A percentile compares a stretch with the other conserved stretches of the same genome.
Evolutionary conservation across 1,140 invertebrate species (phyloP).

Genomic region (Ips nitidus): DNA sequence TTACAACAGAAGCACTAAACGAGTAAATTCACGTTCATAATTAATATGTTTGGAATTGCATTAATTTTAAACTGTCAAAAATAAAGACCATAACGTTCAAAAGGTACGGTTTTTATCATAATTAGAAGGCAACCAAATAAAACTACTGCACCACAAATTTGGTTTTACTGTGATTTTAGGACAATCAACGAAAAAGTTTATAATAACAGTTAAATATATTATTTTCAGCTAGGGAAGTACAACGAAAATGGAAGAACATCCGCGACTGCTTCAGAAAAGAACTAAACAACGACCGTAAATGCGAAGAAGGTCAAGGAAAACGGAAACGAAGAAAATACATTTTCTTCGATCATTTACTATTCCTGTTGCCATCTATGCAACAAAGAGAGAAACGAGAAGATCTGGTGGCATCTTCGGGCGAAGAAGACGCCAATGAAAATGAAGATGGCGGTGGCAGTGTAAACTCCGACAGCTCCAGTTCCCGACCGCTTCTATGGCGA

Average conservation of each 20-base stretch:
- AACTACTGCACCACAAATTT: too few relatives aligned
- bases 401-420: background rate
- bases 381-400: background rate
- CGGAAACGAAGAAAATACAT: constrained; percentile 14
- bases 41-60: too few relatives aligned
- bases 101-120: too few relatives aligned
- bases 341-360: background rate
- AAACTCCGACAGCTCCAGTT: background rate
- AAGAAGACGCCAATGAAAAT: background rate
- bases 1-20: too few relatives aligned
- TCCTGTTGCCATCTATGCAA: constrained; percentile 1
- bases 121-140: too few relatives aligned
- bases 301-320: background rate
- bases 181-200: too few relatives aligned
- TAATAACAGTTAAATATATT: background rate
- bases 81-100: too few relatives aligned
- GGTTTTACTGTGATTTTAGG: too few relatives aligned
- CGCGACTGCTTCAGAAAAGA: constrained; percentile 18
- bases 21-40: too few relatives aligned
- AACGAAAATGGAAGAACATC: constrained; percentile 17
- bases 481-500: background rate
- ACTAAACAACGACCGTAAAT: constrained; percentile 3
- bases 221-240: constrained; percentile 6
- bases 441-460: background rate
- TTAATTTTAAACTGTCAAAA: too few relatives aligned